Base-by-base conservation (phyloP, 2,113 vertebrate species). In the Fregetta grallaria region DNA sequence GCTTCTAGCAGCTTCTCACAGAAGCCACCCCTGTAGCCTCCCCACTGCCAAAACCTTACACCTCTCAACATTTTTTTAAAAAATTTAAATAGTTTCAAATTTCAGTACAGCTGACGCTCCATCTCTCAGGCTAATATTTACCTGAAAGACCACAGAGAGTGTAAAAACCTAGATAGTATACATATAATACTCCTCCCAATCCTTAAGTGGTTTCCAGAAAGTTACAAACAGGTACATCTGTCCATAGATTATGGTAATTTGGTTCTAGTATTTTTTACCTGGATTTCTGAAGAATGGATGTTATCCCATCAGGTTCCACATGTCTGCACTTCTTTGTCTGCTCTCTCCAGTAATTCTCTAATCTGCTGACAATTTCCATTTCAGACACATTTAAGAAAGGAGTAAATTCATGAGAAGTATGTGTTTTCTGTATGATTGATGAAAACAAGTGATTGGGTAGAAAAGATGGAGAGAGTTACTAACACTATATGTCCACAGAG, bases 331-430 rank as follows among this genome's bases (percentile, higher is more conserved):
- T 5, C 44, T 86, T 92, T 83, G 49, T 79, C 92, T 86, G 86
- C n/a, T 92, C 34, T 91, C 72, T 94, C 16, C 65, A 80, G 49
- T 67, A 91, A 70, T 67, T 94, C 59, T 79, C 63, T 92, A 89
- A 91, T 86, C 50, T 70, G 18, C 30, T 86, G 63, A 83, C 42
- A 92, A 80, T 92, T 97, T 95, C 81, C 26, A 23, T 49, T 92
- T 94, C 81, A 93, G 56, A 18, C 47, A 90, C 52, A 27, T 85
- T 85, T 72, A 40, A 77, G 52, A 91, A 68, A 90, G 10, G 15
- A 84, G 32, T 56, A 44, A 91, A 85, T 77, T 29, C 32, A 67
- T 67, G 26, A 77, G 42, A 87, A 67, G 13, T 63, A 58, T 63
- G 38, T 47, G 52, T 85, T 91, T 80, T 94, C 59, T 89, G 27